Evolutionary conservation across 2,113 vertebrate species (phyloP), one percentile per base, ranked within the genome.

Genomic region (Meles meles): DNA sequence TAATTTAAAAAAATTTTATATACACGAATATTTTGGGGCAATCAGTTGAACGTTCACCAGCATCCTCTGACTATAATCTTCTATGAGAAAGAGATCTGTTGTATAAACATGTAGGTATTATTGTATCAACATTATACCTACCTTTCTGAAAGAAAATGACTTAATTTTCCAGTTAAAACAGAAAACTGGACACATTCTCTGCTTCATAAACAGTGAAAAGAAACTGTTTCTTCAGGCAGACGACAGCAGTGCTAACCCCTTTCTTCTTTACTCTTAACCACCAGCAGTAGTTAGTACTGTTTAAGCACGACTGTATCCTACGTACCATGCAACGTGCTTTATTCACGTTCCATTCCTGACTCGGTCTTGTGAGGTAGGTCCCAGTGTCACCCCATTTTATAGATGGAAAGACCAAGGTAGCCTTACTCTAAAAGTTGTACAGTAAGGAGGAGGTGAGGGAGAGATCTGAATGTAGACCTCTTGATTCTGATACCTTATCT

Each of bases 61-160:
- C 9, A 49, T 2, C 7, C n/a, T 49, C 17, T 55, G 11, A 25
- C n/a, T 17, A 7, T 39, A 42, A 47, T 92, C 21, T 94, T 77
- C 42, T 84, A 23, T 81, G n/a, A 80, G 69, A 82, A 79, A 71
- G 8, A 76, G 27, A 59, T 88, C 52, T 85, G 39, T 76, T 94
- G 12, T 27, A 27, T 37, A 57, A 57, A 21, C 23, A 25, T 47
- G 14, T 29, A 23, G 37, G 81, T 84, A 88, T 86, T 57, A n/a
- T 79, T 67, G 23, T 14, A 55, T 47, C 23, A 31, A 25, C 2
- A 14, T 88, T 88, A 88, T 91, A 57, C 13, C 37, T 76, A 17
- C 79, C 55, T 94, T 87, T 93, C 52, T 67, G 37, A 96, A 96
- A 80, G 89, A 93, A 42, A 76, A 81, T 88, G 39, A 52, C 55